These are phyloP conservation scores for Nomada ferruginata DNA, from an alignment of 2,888 invertebrate species.

Conservation along the genomic window DNA sequence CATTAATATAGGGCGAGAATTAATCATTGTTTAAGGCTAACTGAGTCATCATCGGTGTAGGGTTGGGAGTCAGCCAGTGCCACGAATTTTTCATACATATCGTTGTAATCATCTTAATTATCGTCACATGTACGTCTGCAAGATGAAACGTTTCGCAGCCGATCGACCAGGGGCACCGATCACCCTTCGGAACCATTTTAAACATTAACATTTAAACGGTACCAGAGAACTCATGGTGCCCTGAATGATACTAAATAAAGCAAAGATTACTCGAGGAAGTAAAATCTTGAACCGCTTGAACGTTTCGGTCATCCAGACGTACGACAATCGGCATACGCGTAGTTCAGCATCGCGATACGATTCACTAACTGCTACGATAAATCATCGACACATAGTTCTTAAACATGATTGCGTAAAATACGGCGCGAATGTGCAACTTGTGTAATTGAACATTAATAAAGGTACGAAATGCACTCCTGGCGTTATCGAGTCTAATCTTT, in stretches of 20 bases:
- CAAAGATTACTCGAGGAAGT: background rate
- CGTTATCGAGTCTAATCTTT: background rate
- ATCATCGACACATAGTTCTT: slow-evolving; percentile 63
- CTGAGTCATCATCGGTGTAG: slow-evolving; percentile 66
- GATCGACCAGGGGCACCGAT: slow-evolving; percentile 2
- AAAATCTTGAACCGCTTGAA: slow-evolving; percentile 52
- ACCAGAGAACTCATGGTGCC: background rate
- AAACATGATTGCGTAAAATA: slow-evolving; percentile 69
- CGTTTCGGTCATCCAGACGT: slow-evolving; percentile 82
- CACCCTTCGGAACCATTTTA: background rate
- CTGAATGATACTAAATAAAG: background rate
- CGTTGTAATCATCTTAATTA: slow-evolving; percentile 65
- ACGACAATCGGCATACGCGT: slow-evolving; percentile 64
- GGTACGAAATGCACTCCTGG: slow-evolving; percentile 70
- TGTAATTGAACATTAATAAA: slow-evolving; percentile 79
- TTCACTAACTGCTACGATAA: slow-evolving; percentile 62
- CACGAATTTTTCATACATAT: slow-evolving; percentile 66
- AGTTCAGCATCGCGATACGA: slow-evolving; percentile 50
- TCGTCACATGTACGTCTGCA: slow-evolving; percentile 76
- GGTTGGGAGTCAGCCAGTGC: slow-evolving; percentile 73
- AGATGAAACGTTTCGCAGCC: slow-evolving; percentile 76
- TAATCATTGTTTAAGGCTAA: slow-evolving; percentile 45
- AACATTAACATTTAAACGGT: background rate
- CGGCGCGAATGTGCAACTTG: slow-evolving; percentile 74
- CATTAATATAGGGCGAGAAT: slow-evolving; percentile 53